phyloP scores from a whole-genome alignment of 1,140 invertebrate genomes.

The Penaeus vannamei region DNA sequence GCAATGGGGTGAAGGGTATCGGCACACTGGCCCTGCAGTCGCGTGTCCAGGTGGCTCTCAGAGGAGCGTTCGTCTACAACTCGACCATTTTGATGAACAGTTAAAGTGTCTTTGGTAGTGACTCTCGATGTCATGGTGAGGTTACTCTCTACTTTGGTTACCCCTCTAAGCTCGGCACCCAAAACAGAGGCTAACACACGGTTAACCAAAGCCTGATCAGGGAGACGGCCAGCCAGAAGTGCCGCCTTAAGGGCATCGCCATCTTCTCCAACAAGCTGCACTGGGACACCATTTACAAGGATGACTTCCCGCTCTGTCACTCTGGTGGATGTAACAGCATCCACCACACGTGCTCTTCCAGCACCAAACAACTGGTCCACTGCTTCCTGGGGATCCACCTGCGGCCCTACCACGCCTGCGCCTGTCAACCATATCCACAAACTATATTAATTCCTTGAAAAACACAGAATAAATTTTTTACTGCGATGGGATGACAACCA shows the following conservation, averaged over 20 bases:
- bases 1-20: slow-evolving; percentile 39
- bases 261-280: slow-evolving; percentile 80
- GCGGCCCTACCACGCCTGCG: slow-evolving; percentile 42
- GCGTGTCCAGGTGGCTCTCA: slow-evolving; percentile 78
- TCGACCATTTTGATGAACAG: slow-evolving; percentile 79
- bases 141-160: slow-evolving; percentile 77
- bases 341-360: slow-evolving; percentile 80
- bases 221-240: slow-evolving; percentile 78
- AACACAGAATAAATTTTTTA: not conserved
- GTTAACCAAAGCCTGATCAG: slow-evolving; percentile 82
- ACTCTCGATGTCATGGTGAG: slow-evolving; percentile 82
- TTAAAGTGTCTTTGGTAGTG: slow-evolving; percentile 82
- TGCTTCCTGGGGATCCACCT: slow-evolving; percentile 80
- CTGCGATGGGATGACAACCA: not conserved
- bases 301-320: slow-evolving; percentile 83
- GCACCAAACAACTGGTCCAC: slow-evolving; percentile 84
- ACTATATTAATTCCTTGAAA: not conserved
- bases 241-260: slow-evolving; percentile 81
- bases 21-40: slow-evolving; percentile 49
- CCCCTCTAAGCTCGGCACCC: slow-evolving; percentile 59
- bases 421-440: slow-evolving; percentile 29
- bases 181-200: slow-evolving; percentile 76
- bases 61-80: slow-evolving; percentile 81
- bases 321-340: slow-evolving; percentile 82
- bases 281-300: slow-evolving; percentile 82